Conservation (phyloP, 2,888 invertebrate genomes). For the Thecophora atra region DNA sequence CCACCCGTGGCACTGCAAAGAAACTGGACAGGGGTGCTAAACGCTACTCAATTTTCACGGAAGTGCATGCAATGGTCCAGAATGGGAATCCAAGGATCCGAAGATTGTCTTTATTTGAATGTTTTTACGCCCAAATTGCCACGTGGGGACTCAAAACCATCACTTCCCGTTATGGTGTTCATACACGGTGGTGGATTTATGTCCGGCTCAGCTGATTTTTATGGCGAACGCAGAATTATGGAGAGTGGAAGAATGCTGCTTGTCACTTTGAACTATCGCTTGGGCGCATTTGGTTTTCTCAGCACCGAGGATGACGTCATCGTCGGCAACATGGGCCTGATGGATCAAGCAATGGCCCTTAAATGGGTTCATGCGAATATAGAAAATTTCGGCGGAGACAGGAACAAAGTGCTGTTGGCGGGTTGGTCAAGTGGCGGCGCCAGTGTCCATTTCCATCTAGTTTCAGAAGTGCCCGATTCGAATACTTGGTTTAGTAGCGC, state of each 20-base stretch:
- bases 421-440: conserved; percentile 80
- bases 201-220: conserved; percentile 70
- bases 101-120: conserved; percentile 74
- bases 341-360: conserved; percentile 77
- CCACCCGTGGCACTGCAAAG: conserved; percentile 45
- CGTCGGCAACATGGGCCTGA: conserved; percentile 78
- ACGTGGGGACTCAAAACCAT: conserved; percentile 41
- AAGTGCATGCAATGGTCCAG: conserved; percentile 45
- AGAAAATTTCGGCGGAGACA: conserved; percentile 75
- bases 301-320: conserved; percentile 75
- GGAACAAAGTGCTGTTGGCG: conserved; percentile 72
- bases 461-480: conserved; percentile 69
- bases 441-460: conserved; percentile 76
- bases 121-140: conserved; percentile 68
- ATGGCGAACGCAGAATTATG: conserved; percentile 72
- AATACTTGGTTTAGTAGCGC: conserved; percentile 41
- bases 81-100: conserved; percentile 66
- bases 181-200: conserved; percentile 77
- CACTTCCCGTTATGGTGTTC: conserved; percentile 72
- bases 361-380: conserved; percentile 77
- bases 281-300: conserved; percentile 77
- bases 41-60: conserved; percentile 62
- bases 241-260: conserved; percentile 71
- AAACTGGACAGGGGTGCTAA: conserved; percentile 44
- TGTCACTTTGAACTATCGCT: conserved; percentile 75